Evolutionary conservation across 2,113 vertebrate species (phyloP).

Genomic region (Vombatus ursinus): DNA sequence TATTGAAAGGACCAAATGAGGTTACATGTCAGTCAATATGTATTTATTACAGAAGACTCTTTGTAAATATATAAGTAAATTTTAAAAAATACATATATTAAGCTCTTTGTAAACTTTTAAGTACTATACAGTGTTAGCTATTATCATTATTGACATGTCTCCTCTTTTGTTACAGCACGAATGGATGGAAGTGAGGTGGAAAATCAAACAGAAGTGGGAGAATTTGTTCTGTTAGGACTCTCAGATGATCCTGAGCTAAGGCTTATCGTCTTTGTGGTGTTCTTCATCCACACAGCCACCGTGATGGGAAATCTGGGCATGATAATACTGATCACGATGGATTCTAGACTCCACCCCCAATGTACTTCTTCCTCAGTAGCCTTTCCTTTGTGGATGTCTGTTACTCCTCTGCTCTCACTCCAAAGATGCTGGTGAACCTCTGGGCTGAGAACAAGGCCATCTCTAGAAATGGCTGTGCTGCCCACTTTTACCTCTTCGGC

Average conservation of each 20-base stretch:
- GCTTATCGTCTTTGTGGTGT: conserved; percentile 60
- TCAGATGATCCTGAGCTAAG: conserved; percentile 56
- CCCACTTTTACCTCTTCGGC: conserved; percentile 74
- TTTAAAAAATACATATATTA: not conserved
- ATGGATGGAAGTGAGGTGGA: conserved; percentile 9
- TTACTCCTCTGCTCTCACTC: conserved; percentile 67
- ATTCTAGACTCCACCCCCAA: conserved; percentile 61
- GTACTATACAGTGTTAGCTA: not conserved
- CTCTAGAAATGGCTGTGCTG: conserved; percentile 64
- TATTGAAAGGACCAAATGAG: not conserved
- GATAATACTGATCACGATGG: conserved; percentile 63
- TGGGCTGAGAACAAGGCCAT: conserved; percentile 59
- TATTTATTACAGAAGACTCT: not conserved
- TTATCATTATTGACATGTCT: not conserved
- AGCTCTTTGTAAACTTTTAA: not conserved
- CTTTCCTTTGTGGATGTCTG: conserved; percentile 71
- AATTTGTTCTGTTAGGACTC: conserved; percentile 74
- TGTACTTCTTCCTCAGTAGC: conserved; percentile 75
- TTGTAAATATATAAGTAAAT: not conserved
- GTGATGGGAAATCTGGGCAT: conserved; percentile 73
- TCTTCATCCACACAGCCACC: conserved; percentile 53
- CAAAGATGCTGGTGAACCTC: conserved; percentile 67
- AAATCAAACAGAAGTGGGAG: conserved; percentile 64
- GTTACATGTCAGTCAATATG: not conserved
- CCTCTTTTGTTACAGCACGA: not conserved